phyloP scores from a whole-genome alignment of 1,140 invertebrate species.

The Sycophila sp. region DNA sequence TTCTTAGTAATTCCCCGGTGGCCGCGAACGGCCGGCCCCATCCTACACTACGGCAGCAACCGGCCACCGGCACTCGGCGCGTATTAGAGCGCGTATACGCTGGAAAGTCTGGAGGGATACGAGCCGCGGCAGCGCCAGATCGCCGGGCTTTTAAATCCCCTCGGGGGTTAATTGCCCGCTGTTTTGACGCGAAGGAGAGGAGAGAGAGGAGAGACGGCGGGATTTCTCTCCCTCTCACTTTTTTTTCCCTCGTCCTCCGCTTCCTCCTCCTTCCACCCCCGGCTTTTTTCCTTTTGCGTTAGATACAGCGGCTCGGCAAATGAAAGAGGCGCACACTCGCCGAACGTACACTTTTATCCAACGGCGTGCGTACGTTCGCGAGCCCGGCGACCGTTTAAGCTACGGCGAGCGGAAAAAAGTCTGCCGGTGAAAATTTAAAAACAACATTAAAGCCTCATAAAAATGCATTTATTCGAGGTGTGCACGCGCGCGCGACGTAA shows the following conservation, averaged over 20 bases:
- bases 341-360: neutral
- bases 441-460: constrained; percentile 14
- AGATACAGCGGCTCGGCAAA: neutral
- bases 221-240: neutral
- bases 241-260: neutral
- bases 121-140: neutral
- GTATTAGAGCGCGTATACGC: constrained; percentile 3
- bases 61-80: constrained; percentile 46
- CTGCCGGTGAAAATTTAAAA: constrained; percentile 18
- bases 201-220: neutral
- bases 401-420: neutral
- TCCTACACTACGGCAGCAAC: constrained; percentile 37
- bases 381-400: too few species aligned
- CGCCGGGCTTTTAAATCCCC: constrained; percentile 56
- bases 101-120: constrained; percentile 39
- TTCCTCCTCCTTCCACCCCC: too few species aligned
- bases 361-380: neutral
- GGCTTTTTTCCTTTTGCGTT: too few species aligned
- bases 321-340: neutral
- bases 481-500: neutral
- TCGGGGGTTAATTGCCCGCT: constrained; percentile 63
- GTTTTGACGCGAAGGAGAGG: constrained; percentile 58
- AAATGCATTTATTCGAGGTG: constrained; percentile 18
- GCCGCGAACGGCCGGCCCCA: constrained; percentile 38
- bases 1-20: constrained; percentile 64